phyloP scores from a whole-genome alignment of 1,140 invertebrate genomes.

The Nephila pilipes region DNA sequence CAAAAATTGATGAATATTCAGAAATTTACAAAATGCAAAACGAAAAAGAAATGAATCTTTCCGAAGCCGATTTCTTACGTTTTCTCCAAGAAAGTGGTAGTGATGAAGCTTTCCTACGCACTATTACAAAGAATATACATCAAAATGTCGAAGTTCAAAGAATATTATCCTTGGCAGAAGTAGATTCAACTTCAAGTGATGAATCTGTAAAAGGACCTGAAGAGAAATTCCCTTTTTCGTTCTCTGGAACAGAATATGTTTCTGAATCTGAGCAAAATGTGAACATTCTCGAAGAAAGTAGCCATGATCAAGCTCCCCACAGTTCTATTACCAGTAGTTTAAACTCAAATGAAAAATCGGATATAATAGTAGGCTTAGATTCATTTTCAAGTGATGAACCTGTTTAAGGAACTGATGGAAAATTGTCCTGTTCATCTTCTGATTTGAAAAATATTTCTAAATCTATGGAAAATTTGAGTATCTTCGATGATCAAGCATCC shows the following conservation, averaged over 20 bases:
- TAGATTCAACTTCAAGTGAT: conserved; percentile 68
- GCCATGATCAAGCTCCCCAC: too few relatives aligned
- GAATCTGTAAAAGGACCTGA: conserved; percentile 16
- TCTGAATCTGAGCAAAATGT: conserved; percentile 39
- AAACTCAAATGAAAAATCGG: too few relatives aligned
- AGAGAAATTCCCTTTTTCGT: conserved; percentile 58
- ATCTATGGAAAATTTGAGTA: too few relatives aligned
- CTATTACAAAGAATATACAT: background rate
- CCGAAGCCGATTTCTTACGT: conserved; percentile 49
- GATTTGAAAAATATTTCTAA: too few relatives aligned
- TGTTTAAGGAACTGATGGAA: too few relatives aligned
- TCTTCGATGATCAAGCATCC: too few relatives aligned
- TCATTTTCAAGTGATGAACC: too few relatives aligned
- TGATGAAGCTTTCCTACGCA: conserved; percentile 42
- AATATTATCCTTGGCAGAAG: conserved; percentile 55
- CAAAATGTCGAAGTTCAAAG: conserved; percentile 49
- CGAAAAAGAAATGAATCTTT: background rate
- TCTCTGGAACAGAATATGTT: background rate
- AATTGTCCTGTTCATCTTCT: too few relatives aligned
- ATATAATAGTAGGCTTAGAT: too few relatives aligned
- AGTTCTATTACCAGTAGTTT: too few relatives aligned
- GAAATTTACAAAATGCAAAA: conserved; percentile 23
- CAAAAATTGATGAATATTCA: conserved; percentile 26
- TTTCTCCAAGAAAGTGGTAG: conserved; percentile 48
- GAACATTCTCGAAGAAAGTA: too few relatives aligned